Conservation (phyloP, 2,888 invertebrate genomes). For the Bembecia ichneumoniformis region DNA sequence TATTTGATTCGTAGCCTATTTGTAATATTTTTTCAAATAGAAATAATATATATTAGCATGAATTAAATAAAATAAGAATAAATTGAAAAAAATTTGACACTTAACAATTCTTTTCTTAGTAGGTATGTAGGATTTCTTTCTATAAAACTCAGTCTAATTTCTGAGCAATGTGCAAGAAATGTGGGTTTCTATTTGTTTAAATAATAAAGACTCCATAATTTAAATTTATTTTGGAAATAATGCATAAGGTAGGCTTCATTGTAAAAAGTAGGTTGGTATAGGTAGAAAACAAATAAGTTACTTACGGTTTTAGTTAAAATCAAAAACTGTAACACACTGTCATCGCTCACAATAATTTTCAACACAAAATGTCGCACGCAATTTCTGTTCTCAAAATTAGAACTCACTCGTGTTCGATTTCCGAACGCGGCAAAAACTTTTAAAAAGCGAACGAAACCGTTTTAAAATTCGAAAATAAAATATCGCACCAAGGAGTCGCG, state of each 20-base stretch:
- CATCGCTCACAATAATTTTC: constrained; percentile 48
- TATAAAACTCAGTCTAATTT: too few species aligned
- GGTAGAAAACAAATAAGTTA: constrained; percentile 11
- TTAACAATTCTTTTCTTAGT: too few species aligned
- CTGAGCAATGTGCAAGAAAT: too few species aligned
- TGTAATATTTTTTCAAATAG: too few species aligned
- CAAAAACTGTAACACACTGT: constrained; percentile 47
- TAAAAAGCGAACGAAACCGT: constrained; percentile 4
- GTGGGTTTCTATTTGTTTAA: too few species aligned
- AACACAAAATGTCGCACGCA: constrained; percentile 39
- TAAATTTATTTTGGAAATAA: too few species aligned
- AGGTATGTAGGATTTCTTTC: too few species aligned
- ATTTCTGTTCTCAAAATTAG: constrained; percentile 14
- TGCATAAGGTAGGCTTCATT: not conserved
- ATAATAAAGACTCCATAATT: too few species aligned
- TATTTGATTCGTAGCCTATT: too few species aligned
- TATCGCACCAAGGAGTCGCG: constrained; percentile 15
- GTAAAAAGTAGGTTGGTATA: not conserved
- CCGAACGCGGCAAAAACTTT: constrained; percentile 13
- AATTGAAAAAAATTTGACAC: too few species aligned
- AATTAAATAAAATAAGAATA: too few species aligned
- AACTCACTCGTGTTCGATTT: constrained; percentile 15
- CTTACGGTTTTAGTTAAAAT: constrained; percentile 48
- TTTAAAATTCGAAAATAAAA: constrained; percentile 11
- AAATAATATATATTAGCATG: too few species aligned